A percentile compares a stretch with the other conserved stretches of the same genome.
Evolutionary conservation across 2,797 vertebrate genomes (phyloP).

Genomic region (Etheostoma nigrum): DNA sequence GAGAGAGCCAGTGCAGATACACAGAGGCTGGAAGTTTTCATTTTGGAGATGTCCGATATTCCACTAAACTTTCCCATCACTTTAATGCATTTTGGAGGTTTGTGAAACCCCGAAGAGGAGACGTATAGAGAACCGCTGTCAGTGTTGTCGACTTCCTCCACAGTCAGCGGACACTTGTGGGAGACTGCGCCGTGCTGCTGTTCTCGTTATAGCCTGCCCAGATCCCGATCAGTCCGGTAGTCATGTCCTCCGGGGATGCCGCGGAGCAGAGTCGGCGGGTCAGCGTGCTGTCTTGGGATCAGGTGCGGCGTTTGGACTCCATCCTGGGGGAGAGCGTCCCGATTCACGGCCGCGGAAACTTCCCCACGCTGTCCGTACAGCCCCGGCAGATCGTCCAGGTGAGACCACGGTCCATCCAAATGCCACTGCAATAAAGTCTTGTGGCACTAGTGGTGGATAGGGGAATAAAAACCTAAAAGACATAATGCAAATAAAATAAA

Average conservation of each 20-base stretch:
- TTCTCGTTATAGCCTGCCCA: background rate
- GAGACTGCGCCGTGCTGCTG: slow-evolving; percentile 8
- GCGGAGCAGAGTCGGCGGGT: slow-evolving; percentile 83
- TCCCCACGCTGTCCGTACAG: slow-evolving; percentile 92
- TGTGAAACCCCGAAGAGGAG: slow-evolving; percentile 28
- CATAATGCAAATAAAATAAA: background rate
- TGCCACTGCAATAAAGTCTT: background rate
- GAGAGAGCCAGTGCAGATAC: slow-evolving; percentile 21
- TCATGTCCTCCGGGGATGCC: slow-evolving; percentile 83
- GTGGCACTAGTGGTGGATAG: background rate
- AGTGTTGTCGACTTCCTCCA: background rate
- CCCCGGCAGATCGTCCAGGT: slow-evolving; percentile 91
- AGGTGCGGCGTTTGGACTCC: slow-evolving; percentile 92
- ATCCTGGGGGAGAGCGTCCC: slow-evolving; percentile 93
- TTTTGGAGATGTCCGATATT: slow-evolving; percentile 41
- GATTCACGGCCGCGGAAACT: slow-evolving; percentile 95
- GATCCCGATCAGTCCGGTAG: slow-evolving; percentile 46
- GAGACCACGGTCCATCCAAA: slow-evolving; percentile 6
- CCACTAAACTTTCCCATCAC: slow-evolving; percentile 21
- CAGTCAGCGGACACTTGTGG: slow-evolving; percentile 14
- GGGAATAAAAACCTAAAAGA: background rate
- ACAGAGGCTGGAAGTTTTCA: slow-evolving; percentile 17
- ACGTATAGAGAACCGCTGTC: background rate
- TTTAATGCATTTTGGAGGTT: slow-evolving; percentile 29
- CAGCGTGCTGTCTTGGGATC: slow-evolving; percentile 92